Conservation (phyloP, 2,797 vertebrate genomes). For the Coreius guichenoti region DNA sequence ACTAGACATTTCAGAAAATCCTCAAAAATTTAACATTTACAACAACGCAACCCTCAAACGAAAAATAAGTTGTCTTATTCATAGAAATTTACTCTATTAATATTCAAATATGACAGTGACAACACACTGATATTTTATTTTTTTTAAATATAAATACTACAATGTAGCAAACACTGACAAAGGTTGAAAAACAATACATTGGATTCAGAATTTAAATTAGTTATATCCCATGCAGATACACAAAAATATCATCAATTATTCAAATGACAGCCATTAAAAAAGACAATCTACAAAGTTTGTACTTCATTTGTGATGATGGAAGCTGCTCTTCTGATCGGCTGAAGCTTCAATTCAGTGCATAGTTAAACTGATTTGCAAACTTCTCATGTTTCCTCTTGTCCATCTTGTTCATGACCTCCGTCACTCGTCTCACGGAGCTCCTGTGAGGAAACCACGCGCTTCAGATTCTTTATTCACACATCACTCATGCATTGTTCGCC, state of each 20-base stretch:
- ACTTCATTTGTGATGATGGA: neutral
- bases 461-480: neutral
- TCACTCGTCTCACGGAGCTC: constrained; percentile 84
- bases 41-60: neutral
- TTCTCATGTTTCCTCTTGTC: constrained; percentile 93
- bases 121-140: neutral
- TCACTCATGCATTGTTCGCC: neutral
- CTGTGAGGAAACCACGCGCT: constrained; percentile 70
- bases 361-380: constrained; percentile 98
- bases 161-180: neutral
- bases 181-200: neutral
- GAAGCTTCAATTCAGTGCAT: constrained; percentile 84
- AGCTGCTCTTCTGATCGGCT: too few species aligned
- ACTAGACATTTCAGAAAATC: neutral
- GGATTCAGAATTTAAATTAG: neutral
- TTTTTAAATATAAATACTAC: neutral
- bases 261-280: constrained; percentile 6
- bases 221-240: neutral
- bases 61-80: neutral
- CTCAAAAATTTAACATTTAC: neutral
- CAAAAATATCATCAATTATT: neutral
- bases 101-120: neutral
- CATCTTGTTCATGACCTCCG: constrained; percentile 84
- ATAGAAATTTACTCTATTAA: neutral
- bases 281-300: constrained; percentile 9